Conservation (phyloP, 2,113 vertebrate genomes). For the Turdus rufiventris region DNA sequence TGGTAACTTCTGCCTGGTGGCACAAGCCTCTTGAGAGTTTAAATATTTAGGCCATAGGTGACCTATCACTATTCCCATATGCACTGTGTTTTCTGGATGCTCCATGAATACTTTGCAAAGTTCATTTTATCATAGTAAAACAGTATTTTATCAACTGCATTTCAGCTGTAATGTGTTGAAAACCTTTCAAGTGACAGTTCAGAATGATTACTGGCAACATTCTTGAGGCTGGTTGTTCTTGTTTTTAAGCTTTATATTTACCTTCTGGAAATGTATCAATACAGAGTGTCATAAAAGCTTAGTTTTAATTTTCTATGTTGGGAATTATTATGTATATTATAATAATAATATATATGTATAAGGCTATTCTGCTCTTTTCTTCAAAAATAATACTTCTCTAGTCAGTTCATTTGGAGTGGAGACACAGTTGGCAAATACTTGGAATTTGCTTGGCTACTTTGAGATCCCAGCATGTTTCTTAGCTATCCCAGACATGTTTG, state of each 20-base stretch:
- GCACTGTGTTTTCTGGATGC: rapidly evolving
- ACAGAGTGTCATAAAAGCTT: neutral
- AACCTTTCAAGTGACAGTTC: neutral
- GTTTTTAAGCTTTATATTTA: neutral
- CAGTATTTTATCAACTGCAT: neutral
- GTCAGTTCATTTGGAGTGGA: neutral
- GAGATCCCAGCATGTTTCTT: neutral
- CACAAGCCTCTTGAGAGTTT: neutral
- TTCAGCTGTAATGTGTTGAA: neutral
- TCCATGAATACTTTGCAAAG: neutral
- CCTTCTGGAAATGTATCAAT: neutral
- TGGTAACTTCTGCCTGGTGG: neutral
- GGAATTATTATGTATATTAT: neutral
- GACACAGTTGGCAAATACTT: neutral
- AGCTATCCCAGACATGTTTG: neutral
- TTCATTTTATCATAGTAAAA: neutral
- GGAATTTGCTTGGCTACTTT: neutral
- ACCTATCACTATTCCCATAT: neutral
- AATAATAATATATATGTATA: no score
- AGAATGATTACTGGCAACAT: neutral
- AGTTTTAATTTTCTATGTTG: neutral
- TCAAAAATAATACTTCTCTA: neutral
- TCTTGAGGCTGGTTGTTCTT: neutral
- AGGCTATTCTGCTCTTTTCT: neutral
- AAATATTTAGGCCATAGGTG: rapidly evolving